These are phyloP conservation scores for Spheniscus humboldti DNA, from an alignment of 2,797 vertebrate species.

Conservation along the genomic window DNA sequence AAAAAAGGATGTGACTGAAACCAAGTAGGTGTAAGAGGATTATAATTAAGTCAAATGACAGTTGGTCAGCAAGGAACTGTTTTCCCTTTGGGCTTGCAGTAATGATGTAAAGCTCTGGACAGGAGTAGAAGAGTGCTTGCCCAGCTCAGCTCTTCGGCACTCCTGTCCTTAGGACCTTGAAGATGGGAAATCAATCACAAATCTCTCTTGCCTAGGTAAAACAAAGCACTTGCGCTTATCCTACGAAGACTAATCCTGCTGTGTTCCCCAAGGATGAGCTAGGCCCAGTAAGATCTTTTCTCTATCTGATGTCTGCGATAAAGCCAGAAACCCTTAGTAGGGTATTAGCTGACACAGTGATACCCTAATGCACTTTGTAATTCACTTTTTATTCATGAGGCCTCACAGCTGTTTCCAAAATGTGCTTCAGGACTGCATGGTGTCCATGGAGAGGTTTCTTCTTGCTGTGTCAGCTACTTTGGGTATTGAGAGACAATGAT, in stretches of 20 bases:
- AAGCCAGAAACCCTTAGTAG: background rate
- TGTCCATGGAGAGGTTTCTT: background rate
- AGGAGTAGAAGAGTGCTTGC: background rate
- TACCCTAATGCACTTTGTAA: constrained; percentile 4
- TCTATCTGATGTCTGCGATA: background rate
- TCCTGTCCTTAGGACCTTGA: background rate
- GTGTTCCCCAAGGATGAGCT: background rate
- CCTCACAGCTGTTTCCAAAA: constrained; percentile 1
- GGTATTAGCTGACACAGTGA: constrained; percentile 22
- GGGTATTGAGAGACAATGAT: background rate
- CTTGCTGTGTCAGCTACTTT: constrained; percentile 3
- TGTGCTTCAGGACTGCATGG: background rate
- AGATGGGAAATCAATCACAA: background rate
- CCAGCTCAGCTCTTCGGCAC: background rate
- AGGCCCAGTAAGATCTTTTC: background rate
- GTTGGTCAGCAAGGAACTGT: background rate
- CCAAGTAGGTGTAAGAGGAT: background rate
- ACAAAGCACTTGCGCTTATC: background rate
- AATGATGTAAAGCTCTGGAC: background rate
- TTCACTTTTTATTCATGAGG: constrained; percentile 23
- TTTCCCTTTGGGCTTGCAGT: background rate
- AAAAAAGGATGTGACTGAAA: background rate
- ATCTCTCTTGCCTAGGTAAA: background rate
- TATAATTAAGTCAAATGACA: background rate
- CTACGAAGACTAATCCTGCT: background rate